A percentile compares a stretch with the other conserved stretches of the same genome.
Evolutionary conservation across 1,140 invertebrate species (phyloP).

Genomic region (Chlorops oryzae): DNA sequence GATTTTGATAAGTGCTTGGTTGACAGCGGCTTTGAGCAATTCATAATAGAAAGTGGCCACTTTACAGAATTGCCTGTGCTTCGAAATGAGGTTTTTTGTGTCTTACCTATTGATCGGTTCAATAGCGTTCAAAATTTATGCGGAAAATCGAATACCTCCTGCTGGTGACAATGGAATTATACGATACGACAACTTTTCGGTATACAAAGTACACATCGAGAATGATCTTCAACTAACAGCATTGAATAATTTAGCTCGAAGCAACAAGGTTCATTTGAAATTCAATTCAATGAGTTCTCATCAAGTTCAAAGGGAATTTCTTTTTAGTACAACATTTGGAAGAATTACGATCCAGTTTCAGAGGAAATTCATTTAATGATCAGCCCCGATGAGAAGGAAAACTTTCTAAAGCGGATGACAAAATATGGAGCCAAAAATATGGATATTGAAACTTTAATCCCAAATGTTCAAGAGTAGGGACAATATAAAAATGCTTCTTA

Average conservation of each 20-base stretch:
- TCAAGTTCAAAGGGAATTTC: no score
- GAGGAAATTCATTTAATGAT: conserved; percentile 30
- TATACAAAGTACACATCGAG: neutral
- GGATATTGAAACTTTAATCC: conserved; percentile 23
- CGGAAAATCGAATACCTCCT: neutral
- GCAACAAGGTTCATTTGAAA: neutral
- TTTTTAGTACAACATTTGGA: conserved; percentile 27
- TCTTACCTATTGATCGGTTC: no score
- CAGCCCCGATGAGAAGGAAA: conserved; percentile 11
- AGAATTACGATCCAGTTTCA: conserved; percentile 14
- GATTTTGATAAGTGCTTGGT: no score
- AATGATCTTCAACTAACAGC: neutral
- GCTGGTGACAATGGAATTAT: no score
- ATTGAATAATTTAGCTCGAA: neutral
- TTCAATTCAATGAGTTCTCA: neutral
- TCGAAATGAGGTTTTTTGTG: no score
- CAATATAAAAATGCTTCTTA: neutral
- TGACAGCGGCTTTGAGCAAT: no score
- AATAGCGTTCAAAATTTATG: no score
- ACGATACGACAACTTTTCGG: no score
- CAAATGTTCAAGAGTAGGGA: conserved; percentile 33
- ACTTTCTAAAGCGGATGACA: conserved; percentile 14
- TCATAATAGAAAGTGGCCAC: no score
- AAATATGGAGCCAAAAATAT: conserved; percentile 1
- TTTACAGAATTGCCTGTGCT: no score